Conservation (phyloP, 2,113 vertebrate genomes). For the Penelope pileata region DNA sequence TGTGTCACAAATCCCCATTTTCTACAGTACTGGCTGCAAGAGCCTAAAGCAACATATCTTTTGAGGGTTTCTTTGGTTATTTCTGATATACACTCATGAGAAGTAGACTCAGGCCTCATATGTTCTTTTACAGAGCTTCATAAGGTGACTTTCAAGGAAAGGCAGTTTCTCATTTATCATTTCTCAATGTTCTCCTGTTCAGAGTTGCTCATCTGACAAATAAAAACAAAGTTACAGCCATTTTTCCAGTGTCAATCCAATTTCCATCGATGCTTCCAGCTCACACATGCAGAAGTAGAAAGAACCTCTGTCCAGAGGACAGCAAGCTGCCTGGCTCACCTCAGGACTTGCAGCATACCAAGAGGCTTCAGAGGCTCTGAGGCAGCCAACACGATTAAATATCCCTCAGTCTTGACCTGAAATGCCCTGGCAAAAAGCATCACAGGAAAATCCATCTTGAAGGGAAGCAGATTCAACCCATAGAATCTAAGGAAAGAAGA, state of each 20-base stretch:
- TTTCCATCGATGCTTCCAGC: too few relatives aligned
- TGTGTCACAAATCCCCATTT: neutral
- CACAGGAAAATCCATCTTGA: neutral
- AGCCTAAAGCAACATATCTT: neutral
- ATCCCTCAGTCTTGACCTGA: neutral
- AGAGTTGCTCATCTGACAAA: neutral
- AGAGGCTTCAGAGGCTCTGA: neutral
- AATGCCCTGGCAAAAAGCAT: neutral
- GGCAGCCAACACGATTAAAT: neutral
- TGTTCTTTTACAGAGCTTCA: neutral
- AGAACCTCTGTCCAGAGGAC: neutral
- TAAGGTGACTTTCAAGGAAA: neutral
- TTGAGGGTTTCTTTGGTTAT: neutral
- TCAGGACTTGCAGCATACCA: neutral
- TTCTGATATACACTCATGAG: neutral
- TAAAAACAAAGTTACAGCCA: too few relatives aligned
- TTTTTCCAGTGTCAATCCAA: too few relatives aligned
- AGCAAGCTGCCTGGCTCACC: neutral
- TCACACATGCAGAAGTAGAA: neutral
- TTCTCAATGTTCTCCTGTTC: neutral
- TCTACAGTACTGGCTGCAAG: rapidly evolving
- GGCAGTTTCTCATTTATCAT: neutral
- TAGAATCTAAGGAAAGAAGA: neutral
- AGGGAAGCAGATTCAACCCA: neutral
- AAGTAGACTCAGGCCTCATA: neutral